phyloP scores from a whole-genome alignment of 2,888 invertebrate species.

The Leptopilina drosophilae region DNA sequence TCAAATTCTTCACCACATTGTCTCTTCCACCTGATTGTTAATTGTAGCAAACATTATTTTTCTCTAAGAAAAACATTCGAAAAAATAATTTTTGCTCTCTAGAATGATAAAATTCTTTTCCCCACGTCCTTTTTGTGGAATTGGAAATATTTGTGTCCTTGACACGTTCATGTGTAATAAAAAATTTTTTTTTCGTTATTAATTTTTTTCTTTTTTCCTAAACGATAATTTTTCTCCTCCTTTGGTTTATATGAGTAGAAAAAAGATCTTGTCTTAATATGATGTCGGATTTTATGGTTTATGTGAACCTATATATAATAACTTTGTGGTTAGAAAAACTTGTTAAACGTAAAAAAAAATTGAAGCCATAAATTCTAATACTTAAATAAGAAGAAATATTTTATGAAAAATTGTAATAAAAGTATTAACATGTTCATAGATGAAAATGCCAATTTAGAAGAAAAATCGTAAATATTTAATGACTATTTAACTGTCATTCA shows the following conservation, averaged over 20 bases:
- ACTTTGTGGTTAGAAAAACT: conserved; percentile 17
- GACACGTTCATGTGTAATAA: conserved; percentile 14
- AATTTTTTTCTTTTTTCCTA: conserved; percentile 5
- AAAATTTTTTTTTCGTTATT: conserved; percentile 25
- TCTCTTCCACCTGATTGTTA: no score
- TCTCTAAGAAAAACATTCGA: no score
- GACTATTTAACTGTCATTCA: no score
- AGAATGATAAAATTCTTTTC: no score
- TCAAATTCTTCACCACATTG: neutral
- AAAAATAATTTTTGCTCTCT: no score
- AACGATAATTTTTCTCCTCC: conserved; percentile 7
- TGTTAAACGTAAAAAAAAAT: neutral
- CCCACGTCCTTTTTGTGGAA: neutral
- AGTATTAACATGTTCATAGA: no score
- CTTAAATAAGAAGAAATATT: neutral
- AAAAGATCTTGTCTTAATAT: conserved; percentile 4
- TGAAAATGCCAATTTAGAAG: neutral
- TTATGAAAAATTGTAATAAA: neutral
- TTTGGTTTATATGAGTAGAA: neutral
- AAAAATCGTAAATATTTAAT: neutral
- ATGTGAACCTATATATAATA: conserved; percentile 28
- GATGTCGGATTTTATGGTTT: conserved; percentile 9
- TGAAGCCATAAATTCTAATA: neutral
- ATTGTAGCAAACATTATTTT: neutral
- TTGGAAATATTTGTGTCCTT: conserved; percentile 21